These are phyloP conservation scores for Leptopilina boulardi DNA, from an alignment of 1,140 invertebrate species.

Conservation along the genomic window DNA sequence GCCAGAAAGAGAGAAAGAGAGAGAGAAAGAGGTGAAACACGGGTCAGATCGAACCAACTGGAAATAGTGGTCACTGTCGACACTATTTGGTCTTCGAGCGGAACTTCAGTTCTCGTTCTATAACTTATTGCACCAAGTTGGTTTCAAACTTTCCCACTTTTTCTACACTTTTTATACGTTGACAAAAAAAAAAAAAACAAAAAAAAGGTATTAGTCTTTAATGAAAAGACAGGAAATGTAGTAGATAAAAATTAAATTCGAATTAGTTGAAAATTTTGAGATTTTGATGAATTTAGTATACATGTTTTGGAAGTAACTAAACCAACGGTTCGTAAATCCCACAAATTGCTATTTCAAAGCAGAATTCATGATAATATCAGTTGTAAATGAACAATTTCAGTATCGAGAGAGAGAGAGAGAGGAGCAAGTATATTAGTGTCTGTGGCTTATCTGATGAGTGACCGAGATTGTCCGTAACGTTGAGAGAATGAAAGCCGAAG, in stretches of 20 bases:
- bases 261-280: too few relatives aligned
- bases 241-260: background rate
- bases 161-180: background rate
- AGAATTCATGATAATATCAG: conserved; percentile 7
- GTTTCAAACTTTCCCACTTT: conserved; percentile 43
- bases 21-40: conserved; percentile 42
- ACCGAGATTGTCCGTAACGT: conserved; percentile 13
- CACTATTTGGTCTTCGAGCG: conserved; percentile 36
- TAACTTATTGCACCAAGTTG: conserved; percentile 55
- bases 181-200: conserved; percentile 2
- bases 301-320: background rate
- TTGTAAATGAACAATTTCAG: conserved; percentile 18
- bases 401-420: too few relatives aligned
- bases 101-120: conserved; percentile 38
- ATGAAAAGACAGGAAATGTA: background rate
- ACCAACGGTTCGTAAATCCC: background rate
- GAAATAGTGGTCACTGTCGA: conserved; percentile 52
- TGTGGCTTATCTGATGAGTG: conserved; percentile 11
- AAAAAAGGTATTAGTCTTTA: background rate
- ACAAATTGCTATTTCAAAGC: conserved; percentile 11
- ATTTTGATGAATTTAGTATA: background rate
- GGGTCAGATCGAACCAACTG: conserved; percentile 7
- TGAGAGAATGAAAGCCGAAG: conserved; percentile 9
- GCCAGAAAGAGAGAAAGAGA: conserved; percentile 45
- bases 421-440: conserved; percentile 4